Base-by-base conservation (phyloP, 92 coral and sea anemone species). In the Umimayanthus kanabou region DNA sequence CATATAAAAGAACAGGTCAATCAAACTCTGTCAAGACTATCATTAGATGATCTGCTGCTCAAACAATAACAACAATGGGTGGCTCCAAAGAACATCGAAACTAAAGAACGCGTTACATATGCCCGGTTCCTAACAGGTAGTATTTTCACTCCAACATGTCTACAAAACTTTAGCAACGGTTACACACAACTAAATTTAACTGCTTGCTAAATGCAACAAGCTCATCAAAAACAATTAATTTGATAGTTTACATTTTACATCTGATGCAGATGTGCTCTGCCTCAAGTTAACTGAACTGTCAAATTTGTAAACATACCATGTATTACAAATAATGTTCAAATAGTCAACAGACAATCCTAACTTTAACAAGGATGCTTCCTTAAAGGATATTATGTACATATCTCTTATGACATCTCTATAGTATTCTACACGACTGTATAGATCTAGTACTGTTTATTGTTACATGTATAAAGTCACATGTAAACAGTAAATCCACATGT, bases 211-310 rank as follows among this genome's bases (percentile, higher is more conserved):
- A 29, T 83, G 66, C 37, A 6, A 83, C 87, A 83, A 83, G 87
- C 87, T 23, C 28, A 40, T 70, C 64, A 25, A 29, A 67, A 26
- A 28, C 26, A 4, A 82, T 33, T 33, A 2, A 40, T 43, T 22
- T 66, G 58, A 82, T 82, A 49, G 61, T 82, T 14, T 82, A 82
- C 77, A 55, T 16, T 82, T 82, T n/a, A 82, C 86, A 82, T 81
- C 85, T 82, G 86, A 82, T 82, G 86, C 77, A 82, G 77, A 83
- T 70, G 78, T 23, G 40, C 7, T 70, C 77, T 69, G 77, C 65
- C 8, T 77, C 39, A 30, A 69, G 26, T 45, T 43, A 43, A 83
- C 77, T 37, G 40, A 83, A 83, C 9, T 67, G 30, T 37, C 86
- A 82, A 81, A 43, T 49, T 47, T 42, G 47, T 66, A 45, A 82